These are phyloP conservation scores for Diachasma alloeum DNA, from an alignment of 1,140 invertebrate genomes.

Conservation along the genomic window DNA sequence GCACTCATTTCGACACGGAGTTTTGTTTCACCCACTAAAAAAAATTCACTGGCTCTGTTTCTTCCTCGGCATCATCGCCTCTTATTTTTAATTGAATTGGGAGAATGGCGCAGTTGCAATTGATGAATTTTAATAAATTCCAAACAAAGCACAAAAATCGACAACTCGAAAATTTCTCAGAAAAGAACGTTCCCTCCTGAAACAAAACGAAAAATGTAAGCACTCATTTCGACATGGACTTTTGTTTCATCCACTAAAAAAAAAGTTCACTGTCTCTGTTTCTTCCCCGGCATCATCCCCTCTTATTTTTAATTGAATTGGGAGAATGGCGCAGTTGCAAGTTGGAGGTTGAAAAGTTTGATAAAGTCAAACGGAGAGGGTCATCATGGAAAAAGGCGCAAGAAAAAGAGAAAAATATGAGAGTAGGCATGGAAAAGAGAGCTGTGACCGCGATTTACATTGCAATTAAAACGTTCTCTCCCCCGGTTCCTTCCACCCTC, in stretches of 20 bases:
- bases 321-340: constrained; percentile 10
- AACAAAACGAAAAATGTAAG: neutral
- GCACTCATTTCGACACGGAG: too few relatives aligned
- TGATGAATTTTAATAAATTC: too few relatives aligned
- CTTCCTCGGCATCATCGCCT: neutral
- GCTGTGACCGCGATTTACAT: constrained; percentile 46
- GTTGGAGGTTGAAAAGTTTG: neutral
- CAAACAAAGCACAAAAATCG: too few relatives aligned
- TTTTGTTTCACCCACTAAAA: neutral
- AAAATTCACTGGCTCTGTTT: neutral
- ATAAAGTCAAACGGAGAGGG: constrained; percentile 3
- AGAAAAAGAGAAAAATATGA: neutral
- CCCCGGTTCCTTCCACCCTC: neutral
- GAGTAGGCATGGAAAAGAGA: constrained; percentile 15
- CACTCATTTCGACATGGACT: neutral
- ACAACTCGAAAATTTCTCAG: neutral
- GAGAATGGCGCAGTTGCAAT: constrained; percentile 6
- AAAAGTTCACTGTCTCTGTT: neutral
- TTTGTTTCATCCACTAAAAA: neutral
- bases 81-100: neutral
- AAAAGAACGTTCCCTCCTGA: neutral
- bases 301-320: neutral
- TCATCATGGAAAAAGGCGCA: neutral
- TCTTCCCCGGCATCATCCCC: neutral
- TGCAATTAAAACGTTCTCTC: constrained; percentile 46